Conservation (phyloP, 30 jellyfish, hydroid and myxozoan genomes). For the Clytia hemisphaerica region DNA sequence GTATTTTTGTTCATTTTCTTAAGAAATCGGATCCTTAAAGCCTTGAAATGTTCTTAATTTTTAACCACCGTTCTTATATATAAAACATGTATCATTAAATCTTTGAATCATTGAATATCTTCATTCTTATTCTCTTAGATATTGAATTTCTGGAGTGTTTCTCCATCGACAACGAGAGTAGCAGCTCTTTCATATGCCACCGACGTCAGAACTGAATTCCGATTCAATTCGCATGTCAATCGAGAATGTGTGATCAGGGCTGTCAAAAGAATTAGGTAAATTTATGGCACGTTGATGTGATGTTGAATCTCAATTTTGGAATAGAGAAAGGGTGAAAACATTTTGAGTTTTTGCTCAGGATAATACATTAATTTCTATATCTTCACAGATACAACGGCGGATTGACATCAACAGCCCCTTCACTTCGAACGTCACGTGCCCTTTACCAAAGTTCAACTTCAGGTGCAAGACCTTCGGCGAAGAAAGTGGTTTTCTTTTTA, state of each 20-base stretch:
- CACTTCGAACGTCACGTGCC: slow-evolving; percentile 19
- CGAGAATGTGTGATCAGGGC: slow-evolving; percentile 38
- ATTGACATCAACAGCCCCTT: slow-evolving; percentile 15
- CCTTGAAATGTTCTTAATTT: too few relatives aligned
- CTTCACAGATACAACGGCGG: slow-evolving; percentile 40
- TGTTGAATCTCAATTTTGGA: too few relatives aligned
- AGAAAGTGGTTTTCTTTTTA: slow-evolving; percentile 21
- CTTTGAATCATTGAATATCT: too few relatives aligned
- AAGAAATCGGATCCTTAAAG: too few relatives aligned
- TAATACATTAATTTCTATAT: too few relatives aligned
- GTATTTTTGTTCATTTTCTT: too few relatives aligned
- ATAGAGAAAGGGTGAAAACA: too few relatives aligned
- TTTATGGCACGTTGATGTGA: neutral
- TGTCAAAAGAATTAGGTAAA: slow-evolving; percentile 23
- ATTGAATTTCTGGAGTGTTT: slow-evolving; percentile 24
- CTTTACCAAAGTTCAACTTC: too few relatives aligned
- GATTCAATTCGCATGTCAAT: slow-evolving; percentile 23
- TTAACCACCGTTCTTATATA: too few relatives aligned
- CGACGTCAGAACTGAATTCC: slow-evolving; percentile 30
- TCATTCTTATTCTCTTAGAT: too few relatives aligned
- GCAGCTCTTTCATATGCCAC: slow-evolving; percentile 36
- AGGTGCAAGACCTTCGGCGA: slow-evolving; percentile 21
- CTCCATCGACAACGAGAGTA: slow-evolving; percentile 44
- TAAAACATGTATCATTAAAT: too few relatives aligned
- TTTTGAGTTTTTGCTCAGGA: too few relatives aligned